Percentiles rank a stretch among this genome's conserved stretches.
These are phyloP conservation scores for Rutilus rutilus DNA, from an alignment of 2,113 vertebrate species.

Conservation along the genomic window DNA sequence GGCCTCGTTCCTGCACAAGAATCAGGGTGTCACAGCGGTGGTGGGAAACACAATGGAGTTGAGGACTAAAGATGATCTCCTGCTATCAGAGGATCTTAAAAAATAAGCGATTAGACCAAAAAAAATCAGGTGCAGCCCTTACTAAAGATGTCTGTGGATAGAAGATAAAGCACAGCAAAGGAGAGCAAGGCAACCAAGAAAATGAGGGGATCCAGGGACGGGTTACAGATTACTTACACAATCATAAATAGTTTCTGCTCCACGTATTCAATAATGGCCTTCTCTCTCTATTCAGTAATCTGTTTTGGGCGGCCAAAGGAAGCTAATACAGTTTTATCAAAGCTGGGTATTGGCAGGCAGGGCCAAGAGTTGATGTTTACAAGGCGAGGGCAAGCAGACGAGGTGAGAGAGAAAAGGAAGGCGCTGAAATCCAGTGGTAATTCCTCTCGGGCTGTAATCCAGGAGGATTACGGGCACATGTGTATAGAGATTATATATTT, in stretches of 20 bases:
- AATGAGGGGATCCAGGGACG: conserved; percentile 55
- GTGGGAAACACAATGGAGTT: conserved; percentile 2
- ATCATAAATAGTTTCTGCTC: conserved; percentile 60
- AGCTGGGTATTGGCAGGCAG: conserved; percentile 66
- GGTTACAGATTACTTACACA: conserved; percentile 73
- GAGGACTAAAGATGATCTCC: conserved; percentile 54
- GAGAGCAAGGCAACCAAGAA: conserved; percentile 60
- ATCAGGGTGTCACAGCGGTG: neutral
- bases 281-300: conserved; percentile 67
- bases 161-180: conserved; percentile 68
- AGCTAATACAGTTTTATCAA: conserved; percentile 78
- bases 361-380: conserved; percentile 78
- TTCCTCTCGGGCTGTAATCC: conserved; percentile 77
- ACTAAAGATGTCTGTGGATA: conserved; percentile 69
- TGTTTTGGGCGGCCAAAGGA: conserved; percentile 68
- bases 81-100: conserved; percentile 78
- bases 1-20: neutral
- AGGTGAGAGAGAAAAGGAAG: conserved; percentile 48
- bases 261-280: conserved; percentile 46
- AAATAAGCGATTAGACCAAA: conserved; percentile 73
- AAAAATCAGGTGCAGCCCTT: conserved; percentile 69
- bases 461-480: conserved; percentile 70
- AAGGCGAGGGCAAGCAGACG: conserved; percentile 69
- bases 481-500: conserved; percentile 74
- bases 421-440: conserved; percentile 74